Evolutionary conservation across 2,797 vertebrate genomes (phyloP), one percentile per base, ranked within the genome.

Genomic region (Botia kubotai): DNA sequence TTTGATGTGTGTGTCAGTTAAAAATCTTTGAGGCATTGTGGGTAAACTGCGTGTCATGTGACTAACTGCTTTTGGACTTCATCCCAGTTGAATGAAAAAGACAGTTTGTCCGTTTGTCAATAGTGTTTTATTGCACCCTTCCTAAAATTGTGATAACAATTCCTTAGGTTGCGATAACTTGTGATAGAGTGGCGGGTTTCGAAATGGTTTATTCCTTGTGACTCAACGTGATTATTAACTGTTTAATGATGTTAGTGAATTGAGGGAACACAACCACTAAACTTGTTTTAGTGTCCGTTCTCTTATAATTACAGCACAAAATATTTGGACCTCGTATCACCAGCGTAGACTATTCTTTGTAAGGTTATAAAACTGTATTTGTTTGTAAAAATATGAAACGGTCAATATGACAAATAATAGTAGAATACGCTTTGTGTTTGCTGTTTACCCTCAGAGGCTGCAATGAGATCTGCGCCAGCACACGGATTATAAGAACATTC

Each of bases 61-160:
- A 69, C 46, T 58, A 70, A 70, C 69, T 58, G 75, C 52, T 74
- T 53, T 70, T 82, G 83, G 83, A 75, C 72, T 76, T 82, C 16
- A 48, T 78, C 75, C 65, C 48, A 74, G 75, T 65, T 65, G 75
- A 17, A 50, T 29, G 73, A 66, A 70, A 43, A 43, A 70, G 70
- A 69, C 52, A 1, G 70, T 66, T 79, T 78, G 69, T 71, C 75
- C 33, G 72, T 83, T 76, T 79, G 63, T 26, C 63, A 46, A 11
- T 55, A 62, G 16, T 23, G 19, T 73, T 82, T 72, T 82, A 72
- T 52, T 58, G 48, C 19, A 29, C 36, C 53, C 62, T 39, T 78
- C 75, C 55, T 62, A 62, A 69, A 62, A 36, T 29, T 62, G 76
- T 2, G 11, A 71, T 80, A 72, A 72, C 16, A 26, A 66, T 39